Evolutionary conservation across 1,140 invertebrate species (phyloP), one percentile per base, ranked within the genome.

Genomic region (Microplitis mediator): DNA sequence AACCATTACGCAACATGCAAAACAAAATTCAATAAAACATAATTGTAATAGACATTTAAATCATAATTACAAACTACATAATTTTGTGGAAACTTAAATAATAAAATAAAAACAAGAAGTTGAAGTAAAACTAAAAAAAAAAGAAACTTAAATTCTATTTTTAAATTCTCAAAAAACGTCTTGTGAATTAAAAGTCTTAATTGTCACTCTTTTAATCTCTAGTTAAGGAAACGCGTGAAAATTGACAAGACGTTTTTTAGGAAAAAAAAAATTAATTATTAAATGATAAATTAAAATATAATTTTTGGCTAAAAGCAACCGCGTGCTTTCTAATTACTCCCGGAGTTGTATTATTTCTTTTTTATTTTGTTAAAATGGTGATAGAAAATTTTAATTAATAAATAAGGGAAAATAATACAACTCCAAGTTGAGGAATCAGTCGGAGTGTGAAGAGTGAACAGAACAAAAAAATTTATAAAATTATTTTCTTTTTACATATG

Each of bases 231-330:
- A 23, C 23, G 23, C 2, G 23, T 23, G 23, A 23, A 23, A 23
- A 23, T 23, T 23, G 2, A 23, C 23, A 23, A 23, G 23, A 23
- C 23, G 23, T 23, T 23, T 39, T 45, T 9, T 31, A 50, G 51
- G 9, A 52, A 16, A 16, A 52, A 67, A 36, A 50, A 67, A 31
- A 58, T 58, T 62, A 32, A 54, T 52, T 11, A 16, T 34, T 8
- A 8, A n/a, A 62, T 54, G 32, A 67, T 67, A 32, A 67, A 67
- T 54, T 54, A 16, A 86, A 86, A 86, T 82, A 80, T 86, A 87
- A 86, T 86, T 86, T 87, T 86, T 87, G 85, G 84, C 84, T 85
- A 87, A 84, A 80, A 83, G 75, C 83, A 85, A 86, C 83, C 79
- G 78, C 82, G 81, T 79, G 78, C 80, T 78, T 73, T 71, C 71